A percentile compares a stretch with the other conserved stretches of the same genome.
phyloP scores from a whole-genome alignment of 1,140 invertebrate species.

The Bombyx mori region ASM3026992v2 NC_085127.1:14815001-14815500 shows the following conservation, averaged over 20 bases:
- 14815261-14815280: too few relatives aligned
- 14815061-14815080: background rate
- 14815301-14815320: background rate
- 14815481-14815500: too few relatives aligned
- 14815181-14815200: background rate
- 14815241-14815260: too few relatives aligned
- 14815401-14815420: slow-evolving; percentile 17
- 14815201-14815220: background rate
- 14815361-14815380: slow-evolving; percentile 22
- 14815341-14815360: slow-evolving; percentile 12
- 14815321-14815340: slow-evolving; percentile 1
- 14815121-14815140: slow-evolving; percentile 31
- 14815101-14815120: slow-evolving; percentile 24
- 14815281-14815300: background rate
- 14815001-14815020: too few relatives aligned
- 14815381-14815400: slow-evolving; percentile 17
- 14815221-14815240: background rate
- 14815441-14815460: background rate
- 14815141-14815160: slow-evolving; percentile 15
- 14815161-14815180: slow-evolving; percentile 3
- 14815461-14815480: slow-evolving; percentile 7
- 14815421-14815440: slow-evolving; percentile 18
- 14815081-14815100: slow-evolving; percentile 26
- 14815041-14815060: slow-evolving; percentile 10
- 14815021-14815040: slow-evolving; percentile 1